A percentile compares a stretch with the other conserved stretches of the same genome.
Conservation (phyloP, 2,797 vertebrate species). For the Streptopelia turtur region DNA sequence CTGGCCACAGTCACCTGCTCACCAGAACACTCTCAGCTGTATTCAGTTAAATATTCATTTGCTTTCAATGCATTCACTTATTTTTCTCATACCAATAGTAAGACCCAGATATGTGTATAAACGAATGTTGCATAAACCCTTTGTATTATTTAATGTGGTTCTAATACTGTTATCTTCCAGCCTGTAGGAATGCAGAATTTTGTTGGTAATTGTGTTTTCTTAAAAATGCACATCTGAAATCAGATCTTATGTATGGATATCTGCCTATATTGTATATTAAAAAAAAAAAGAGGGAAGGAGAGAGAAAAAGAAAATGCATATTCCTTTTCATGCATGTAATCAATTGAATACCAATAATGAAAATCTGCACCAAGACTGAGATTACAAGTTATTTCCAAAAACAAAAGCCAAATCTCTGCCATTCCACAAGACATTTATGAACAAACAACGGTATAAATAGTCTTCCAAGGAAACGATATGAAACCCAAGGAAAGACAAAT, state of each 20-base stretch:
- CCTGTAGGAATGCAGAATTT: background rate
- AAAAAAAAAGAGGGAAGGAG: background rate
- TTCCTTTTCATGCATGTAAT: background rate
- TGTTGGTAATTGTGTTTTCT: background rate
- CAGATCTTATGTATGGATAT: background rate
- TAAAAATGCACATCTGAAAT: background rate
- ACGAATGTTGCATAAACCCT: background rate
- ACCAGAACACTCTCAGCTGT: background rate
- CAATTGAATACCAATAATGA: background rate
- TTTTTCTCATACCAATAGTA: background rate
- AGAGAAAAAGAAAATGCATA: background rate
- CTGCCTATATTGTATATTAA: background rate
- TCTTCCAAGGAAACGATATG: background rate
- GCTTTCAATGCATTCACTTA: background rate
- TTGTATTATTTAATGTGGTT: background rate
- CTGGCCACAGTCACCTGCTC: constrained; percentile 3
- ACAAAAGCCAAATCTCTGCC: background rate
- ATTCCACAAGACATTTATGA: background rate
- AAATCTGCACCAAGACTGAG: background rate
- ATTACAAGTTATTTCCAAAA: background rate
- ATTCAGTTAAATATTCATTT: constrained; percentile 43
- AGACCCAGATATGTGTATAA: background rate
- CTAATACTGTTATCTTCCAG: background rate
- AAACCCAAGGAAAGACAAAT: background rate
- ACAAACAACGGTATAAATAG: background rate